These are phyloP conservation scores for Heterotis niloticus DNA, from an alignment of 2,113 vertebrate species.

Conservation along the genomic window DNA sequence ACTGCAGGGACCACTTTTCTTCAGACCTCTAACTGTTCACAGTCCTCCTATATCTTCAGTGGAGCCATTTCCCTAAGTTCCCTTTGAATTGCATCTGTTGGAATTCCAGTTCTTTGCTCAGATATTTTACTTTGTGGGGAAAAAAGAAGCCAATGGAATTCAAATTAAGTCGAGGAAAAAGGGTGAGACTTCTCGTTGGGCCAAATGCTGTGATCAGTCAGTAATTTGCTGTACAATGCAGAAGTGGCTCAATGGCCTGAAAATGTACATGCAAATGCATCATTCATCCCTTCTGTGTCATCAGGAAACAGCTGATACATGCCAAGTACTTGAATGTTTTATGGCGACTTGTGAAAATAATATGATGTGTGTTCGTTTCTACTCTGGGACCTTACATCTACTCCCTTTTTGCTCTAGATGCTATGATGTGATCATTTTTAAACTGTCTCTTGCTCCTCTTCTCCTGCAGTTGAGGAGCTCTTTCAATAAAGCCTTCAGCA, in stretches of 20 bases:
- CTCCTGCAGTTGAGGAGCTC: conserved; percentile 81
- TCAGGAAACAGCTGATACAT: not conserved
- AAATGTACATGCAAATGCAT: not conserved
- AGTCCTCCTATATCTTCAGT: not conserved
- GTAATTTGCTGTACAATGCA: not conserved
- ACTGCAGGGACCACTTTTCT: not conserved
- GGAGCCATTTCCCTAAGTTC: not conserved
- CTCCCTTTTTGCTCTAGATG: not conserved
- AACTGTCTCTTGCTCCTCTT: conserved; percentile 30
- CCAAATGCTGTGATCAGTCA: not conserved
- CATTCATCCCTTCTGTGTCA: too few relatives aligned
- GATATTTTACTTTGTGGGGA: not conserved
- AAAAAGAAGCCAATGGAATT: not conserved
- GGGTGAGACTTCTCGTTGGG: not conserved
- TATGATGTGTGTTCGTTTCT: too few relatives aligned
- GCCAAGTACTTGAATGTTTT: too few relatives aligned
- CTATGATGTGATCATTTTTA: not conserved
- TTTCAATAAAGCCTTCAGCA: conserved; percentile 96
- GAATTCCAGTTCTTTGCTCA: not conserved
- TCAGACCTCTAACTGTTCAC: not conserved
- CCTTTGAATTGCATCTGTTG: not conserved
- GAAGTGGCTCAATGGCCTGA: not conserved
- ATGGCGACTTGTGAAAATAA: too few relatives aligned
- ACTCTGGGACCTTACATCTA: too few relatives aligned
- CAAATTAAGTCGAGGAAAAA: not conserved